Evolutionary conservation across 2,888 invertebrate genomes (phyloP).

Genomic region (Hesperia comma): DNA sequence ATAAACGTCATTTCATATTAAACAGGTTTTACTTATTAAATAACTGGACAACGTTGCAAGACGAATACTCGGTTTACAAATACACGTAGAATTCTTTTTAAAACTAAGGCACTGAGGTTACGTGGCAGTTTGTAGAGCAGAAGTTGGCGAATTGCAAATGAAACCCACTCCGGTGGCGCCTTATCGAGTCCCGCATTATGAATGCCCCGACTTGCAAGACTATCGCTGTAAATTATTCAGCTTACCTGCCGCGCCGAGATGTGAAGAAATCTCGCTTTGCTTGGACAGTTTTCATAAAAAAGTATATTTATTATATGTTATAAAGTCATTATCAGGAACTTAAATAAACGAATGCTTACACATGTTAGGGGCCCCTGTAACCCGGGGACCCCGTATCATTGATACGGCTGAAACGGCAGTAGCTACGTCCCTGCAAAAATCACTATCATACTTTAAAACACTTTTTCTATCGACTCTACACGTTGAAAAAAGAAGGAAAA

Average conservation of each 20-base stretch:
- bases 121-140: slow-evolving; percentile 5
- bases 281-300: slow-evolving; percentile 5
- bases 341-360: no score
- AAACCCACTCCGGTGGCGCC: slow-evolving; percentile 25
- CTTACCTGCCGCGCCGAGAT: slow-evolving; percentile 22
- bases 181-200: slow-evolving; percentile 37
- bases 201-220: slow-evolving; percentile 35
- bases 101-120: neutral
- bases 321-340: no score
- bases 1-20: no score
- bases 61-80: neutral
- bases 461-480: no score
- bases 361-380: no score
- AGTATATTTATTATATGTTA: no score
- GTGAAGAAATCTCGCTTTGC: slow-evolving; percentile 17
- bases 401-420: no score
- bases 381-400: no score
- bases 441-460: no score
- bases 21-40: no score
- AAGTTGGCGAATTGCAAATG: slow-evolving; percentile 34
- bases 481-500: no score
- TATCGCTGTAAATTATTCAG: slow-evolving; percentile 32
- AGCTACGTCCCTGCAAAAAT: no score
- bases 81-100: neutral
- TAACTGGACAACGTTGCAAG: neutral